phyloP scores from a whole-genome alignment of 2,888 invertebrate genomes.

The Drosophila tanythrix region DNA sequence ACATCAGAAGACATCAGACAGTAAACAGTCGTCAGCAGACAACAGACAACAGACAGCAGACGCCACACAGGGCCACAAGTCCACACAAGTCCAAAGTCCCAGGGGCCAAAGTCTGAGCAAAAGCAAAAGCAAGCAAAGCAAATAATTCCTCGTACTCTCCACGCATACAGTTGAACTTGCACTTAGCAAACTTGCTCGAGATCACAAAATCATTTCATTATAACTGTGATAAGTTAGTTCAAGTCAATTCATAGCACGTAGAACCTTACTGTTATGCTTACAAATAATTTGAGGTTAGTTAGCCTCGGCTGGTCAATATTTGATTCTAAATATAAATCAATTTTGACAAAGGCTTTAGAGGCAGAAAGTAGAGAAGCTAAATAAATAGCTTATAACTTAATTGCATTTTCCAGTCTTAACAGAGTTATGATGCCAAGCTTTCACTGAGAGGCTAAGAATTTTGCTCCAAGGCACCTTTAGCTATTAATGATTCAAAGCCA shows the following conservation, averaged over 20 bases:
- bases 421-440: no score
- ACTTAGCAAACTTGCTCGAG: not conserved
- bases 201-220: not conserved
- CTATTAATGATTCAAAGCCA: not conserved
- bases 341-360: not conserved
- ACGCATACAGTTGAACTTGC: not conserved
- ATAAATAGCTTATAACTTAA: not conserved
- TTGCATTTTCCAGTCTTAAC: not conserved
- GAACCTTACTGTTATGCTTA: not conserved
- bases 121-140: conserved; percentile 22
- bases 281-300: not conserved
- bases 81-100: conserved; percentile 48
- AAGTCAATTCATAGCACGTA: not conserved
- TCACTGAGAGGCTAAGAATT: no score
- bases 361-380: not conserved
- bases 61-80: conserved; percentile 35
- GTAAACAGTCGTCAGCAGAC: conserved; percentile 45
- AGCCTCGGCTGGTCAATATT: not conserved
- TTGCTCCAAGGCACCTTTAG: not conserved
- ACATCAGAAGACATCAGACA: conserved; percentile 31
- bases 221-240: not conserved
- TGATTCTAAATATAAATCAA: not conserved
- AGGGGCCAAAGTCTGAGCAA: conserved; percentile 21
- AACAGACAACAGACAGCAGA: conserved; percentile 41
- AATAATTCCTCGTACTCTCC: conserved; percentile 5